Conservation (phyloP, 2,888 invertebrate species). For the Nysson spinosus region DNA sequence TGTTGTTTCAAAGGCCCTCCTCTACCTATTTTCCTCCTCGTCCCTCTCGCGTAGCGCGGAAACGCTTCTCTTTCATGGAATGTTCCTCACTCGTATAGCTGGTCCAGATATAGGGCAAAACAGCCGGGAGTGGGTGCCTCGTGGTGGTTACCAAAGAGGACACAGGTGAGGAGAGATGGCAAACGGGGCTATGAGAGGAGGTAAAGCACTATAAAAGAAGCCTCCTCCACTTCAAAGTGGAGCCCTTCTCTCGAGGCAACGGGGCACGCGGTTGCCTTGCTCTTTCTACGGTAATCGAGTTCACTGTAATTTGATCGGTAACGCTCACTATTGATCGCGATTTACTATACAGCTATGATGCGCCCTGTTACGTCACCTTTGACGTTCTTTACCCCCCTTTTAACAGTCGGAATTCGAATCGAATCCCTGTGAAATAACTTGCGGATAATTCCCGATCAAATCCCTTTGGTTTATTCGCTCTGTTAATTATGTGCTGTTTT, state of each 20-base stretch:
- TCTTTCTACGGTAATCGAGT: constrained; percentile 57
- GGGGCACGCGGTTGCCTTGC: constrained; percentile 41
- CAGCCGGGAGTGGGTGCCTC: constrained; percentile 13
- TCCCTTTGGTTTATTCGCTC: too few species aligned
- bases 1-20: constrained; percentile 73
- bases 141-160: constrained; percentile 37
- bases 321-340: constrained; percentile 41
- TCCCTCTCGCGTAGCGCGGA: constrained; percentile 41
- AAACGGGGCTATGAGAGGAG: constrained; percentile 21
- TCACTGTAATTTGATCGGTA: constrained; percentile 50
- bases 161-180: not conserved
- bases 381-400: not conserved
- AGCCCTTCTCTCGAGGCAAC: constrained; percentile 37
- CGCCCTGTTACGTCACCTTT: constrained; percentile 15
- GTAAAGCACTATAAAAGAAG: constrained; percentile 61
- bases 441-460: too few species aligned
- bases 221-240: constrained; percentile 63
- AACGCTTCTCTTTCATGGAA: constrained; percentile 45
- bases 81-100: constrained; percentile 40
- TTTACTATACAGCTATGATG: constrained; percentile 4
- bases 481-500: too few species aligned
- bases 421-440: not conserved
- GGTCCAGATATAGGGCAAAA: constrained; percentile 63
- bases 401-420: too few species aligned
- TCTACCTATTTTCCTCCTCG: constrained; percentile 43